Percentiles rank a stretch among this genome's conserved stretches.
phyloP scores from a whole-genome alignment of 2,113 vertebrate species.

The Tylochromis polylepis region DNA sequence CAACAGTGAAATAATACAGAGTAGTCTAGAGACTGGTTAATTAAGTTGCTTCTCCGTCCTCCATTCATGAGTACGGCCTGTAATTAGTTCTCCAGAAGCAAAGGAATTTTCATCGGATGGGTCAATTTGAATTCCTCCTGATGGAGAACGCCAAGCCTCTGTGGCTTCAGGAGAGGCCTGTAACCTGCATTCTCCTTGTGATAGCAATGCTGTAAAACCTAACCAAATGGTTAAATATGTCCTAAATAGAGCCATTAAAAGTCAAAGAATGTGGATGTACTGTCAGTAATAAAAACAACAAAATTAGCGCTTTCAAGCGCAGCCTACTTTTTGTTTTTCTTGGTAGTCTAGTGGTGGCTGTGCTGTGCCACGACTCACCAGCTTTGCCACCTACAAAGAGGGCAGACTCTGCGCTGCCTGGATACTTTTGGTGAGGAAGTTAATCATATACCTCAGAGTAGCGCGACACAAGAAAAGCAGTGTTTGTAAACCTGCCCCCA shows the following conservation, averaged over 20 bases:
- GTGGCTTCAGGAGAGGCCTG: conserved; percentile 40
- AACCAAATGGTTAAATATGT: conserved; percentile 46
- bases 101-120: conserved; percentile 56
- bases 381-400: conserved; percentile 60
- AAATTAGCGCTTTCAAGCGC: conserved; percentile 19
- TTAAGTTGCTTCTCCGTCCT: conserved; percentile 59
- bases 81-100: conserved; percentile 62
- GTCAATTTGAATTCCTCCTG: conserved; percentile 53
- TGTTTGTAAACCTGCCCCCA: conserved; percentile 74
- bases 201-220: conserved; percentile 54
- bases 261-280: conserved; percentile 49
- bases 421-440: conserved; percentile 72
- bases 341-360: conserved; percentile 1
- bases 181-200: conserved; percentile 51
- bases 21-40: conserved; percentile 56
- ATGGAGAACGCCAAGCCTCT: conserved; percentile 13
- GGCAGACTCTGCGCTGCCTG: conserved; percentile 52
- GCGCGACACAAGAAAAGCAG: conserved; percentile 67
- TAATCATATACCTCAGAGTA: conserved; percentile 77
- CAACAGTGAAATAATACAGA: conserved; percentile 27
- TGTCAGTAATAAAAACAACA: conserved; percentile 29
- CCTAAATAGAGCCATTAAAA: conserved; percentile 50
- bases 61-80: conserved; percentile 54
- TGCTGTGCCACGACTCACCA: conserved; percentile 52
- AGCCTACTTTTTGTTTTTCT: conserved; percentile 25